phyloP scores from a whole-genome alignment of 2,113 vertebrate genomes.

The Percopsis transmontana region DNA sequence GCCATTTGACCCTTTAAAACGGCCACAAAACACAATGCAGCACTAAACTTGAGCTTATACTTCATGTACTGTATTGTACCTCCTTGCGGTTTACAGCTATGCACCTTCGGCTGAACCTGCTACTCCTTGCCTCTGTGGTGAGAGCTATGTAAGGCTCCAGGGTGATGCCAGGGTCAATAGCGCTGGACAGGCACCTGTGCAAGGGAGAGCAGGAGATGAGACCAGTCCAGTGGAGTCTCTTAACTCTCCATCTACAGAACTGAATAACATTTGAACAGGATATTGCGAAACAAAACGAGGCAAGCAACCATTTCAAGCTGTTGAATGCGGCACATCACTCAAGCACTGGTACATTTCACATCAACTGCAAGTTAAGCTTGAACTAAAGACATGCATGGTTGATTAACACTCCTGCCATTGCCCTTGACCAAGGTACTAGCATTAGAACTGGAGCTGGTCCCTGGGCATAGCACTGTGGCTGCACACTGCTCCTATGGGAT shows the following conservation, averaged over 20 bases:
- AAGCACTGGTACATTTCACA: neutral
- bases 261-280: too few species aligned
- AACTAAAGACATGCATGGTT: neutral
- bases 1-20: too few species aligned
- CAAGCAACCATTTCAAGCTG: too few species aligned
- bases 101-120: slow-evolving; percentile 44
- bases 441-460: too few species aligned
- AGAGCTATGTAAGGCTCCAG: slow-evolving; percentile 58
- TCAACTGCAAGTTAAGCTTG: neutral
- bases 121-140: slow-evolving; percentile 48
- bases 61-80: slow-evolving; percentile 38
- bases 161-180: slow-evolving; percentile 60
- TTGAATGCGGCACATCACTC: neutral
- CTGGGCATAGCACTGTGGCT: too few species aligned
- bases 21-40: neutral
- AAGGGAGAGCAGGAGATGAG: slow-evolving; percentile 43
- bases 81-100: neutral
- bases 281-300: too few species aligned
- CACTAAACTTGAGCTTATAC: neutral
- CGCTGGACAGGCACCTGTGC: slow-evolving; percentile 63
- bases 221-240: neutral
- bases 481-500: neutral
- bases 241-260: neutral
- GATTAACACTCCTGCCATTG: neutral
- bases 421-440: too few species aligned